These are phyloP conservation scores for Temnothorax ravouxi DNA, from an alignment of 2,888 invertebrate genomes.

Conservation along the genomic window DNA sequence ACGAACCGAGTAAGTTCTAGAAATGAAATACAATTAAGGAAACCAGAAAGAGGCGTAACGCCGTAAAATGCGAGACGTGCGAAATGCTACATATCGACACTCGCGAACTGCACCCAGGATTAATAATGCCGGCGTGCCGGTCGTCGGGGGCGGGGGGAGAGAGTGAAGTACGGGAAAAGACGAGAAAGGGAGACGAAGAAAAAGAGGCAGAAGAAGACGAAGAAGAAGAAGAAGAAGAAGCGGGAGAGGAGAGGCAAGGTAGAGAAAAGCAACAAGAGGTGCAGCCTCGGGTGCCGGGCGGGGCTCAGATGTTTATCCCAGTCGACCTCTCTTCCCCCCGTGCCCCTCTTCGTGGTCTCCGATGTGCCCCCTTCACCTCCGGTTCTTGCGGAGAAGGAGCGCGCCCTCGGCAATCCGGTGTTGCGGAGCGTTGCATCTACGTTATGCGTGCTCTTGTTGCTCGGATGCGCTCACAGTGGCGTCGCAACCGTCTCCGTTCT, in stretches of 20 bases:
- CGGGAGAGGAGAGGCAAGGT: conserved; percentile 68
- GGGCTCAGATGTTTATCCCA: conserved; percentile 86
- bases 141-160: conserved; percentile 41
- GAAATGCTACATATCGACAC: conserved; percentile 72
- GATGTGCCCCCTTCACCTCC: conserved; percentile 80
- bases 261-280: conserved; percentile 80
- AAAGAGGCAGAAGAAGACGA: conserved; percentile 62
- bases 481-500: conserved; percentile 74
- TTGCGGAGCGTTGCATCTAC: conserved; percentile 74
- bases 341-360: conserved; percentile 74
- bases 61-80: conserved; percentile 69
- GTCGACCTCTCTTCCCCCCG: conserved; percentile 83
- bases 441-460: conserved; percentile 82
- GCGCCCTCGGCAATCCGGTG: conserved; percentile 81
- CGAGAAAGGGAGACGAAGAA: conserved; percentile 52
- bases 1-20: conserved; percentile 43
- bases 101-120: conserved; percentile 67
- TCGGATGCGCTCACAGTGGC: conserved; percentile 82
- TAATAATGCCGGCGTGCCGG: conserved; percentile 68
- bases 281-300: conserved; percentile 86
- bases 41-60: conserved; percentile 73
- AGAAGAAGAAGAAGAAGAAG: conserved; percentile 63
- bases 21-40: conserved; percentile 72
- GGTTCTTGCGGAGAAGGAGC: conserved; percentile 79
- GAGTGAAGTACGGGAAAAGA: conserved; percentile 43